Evolutionary conservation across 2,888 invertebrate species (phyloP), one percentile per base, ranked within the genome.

Genomic region (Aporophyla lueneburgensis): DNA sequence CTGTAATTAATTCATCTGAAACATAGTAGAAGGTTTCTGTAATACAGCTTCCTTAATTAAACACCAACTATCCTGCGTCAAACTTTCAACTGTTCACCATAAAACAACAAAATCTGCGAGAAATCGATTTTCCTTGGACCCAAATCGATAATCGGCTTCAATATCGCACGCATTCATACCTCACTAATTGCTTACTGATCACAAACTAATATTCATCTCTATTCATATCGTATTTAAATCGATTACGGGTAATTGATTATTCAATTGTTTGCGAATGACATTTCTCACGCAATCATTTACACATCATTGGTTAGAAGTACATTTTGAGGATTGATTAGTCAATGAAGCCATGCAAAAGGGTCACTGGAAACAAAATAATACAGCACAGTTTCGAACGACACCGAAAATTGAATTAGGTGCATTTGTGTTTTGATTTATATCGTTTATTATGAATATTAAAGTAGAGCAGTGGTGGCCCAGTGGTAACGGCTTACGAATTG

Each of bases 81-180:
- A 49, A 70, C 62, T 21, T 21, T 46, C 59, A 14, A 66, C 68
- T n/a, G 43, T 76, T 78, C 54, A 71, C 67, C 54, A 77, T 75
- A 71, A 54, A 59, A 74, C 53, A 59, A 77, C 72, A 78, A 85
- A 78, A 81, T 65, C 63, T 10, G 68, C 67, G 70, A 70, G 78
- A 78, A 80, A 87, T 86, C 81, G 76, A 87, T 85, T 85, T 76
- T 80, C 66, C 65, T 77, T 78, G 78, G 59, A 75, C 73, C 67
- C 27, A 69, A 80, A 72, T 76, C 67, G 71, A 53, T 83, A 80
- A 84, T 85, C 63, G 79, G 62, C 68, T 75, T 61, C 72, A 76
- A 86, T 76, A 83, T 70, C 62, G 58, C 83, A 85, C 70, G 77
- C 80, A 77, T 72, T 56, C 53, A 78, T 71, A 59, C 40, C 40